Evolutionary conservation across 1,140 invertebrate species (phyloP).

Genomic region (Pogonomyrmex barbatus): DNA sequence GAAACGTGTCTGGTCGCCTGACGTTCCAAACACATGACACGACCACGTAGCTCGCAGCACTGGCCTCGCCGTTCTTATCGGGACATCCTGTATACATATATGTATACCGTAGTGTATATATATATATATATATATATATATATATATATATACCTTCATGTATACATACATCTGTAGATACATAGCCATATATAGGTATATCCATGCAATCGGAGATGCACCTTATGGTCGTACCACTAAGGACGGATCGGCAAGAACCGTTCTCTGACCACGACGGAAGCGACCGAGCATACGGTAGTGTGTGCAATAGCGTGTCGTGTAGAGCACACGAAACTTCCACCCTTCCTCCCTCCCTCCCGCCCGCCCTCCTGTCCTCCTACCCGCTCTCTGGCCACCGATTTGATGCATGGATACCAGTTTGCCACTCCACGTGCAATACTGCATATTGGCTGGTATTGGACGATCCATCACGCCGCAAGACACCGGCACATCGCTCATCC

Average conservation of each 20-base stretch:
- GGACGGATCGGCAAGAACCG: slow-evolving; percentile 58
- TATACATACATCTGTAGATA: background rate
- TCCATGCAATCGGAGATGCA: slow-evolving; percentile 49
- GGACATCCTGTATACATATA: background rate
- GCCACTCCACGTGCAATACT: slow-evolving; percentile 79
- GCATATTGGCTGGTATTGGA: slow-evolving; percentile 83
- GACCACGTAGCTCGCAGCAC: slow-evolving; percentile 47
- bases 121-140: background rate
- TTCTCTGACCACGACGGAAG: slow-evolving; percentile 60
- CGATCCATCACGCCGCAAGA: slow-evolving; percentile 82
- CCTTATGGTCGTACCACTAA: slow-evolving; percentile 54
- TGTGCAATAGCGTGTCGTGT: slow-evolving; percentile 38
- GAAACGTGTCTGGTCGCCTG: slow-evolving; percentile 60
- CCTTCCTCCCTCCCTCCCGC: background rate
- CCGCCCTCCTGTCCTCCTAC: no score
- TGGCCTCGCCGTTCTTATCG: slow-evolving; percentile 39
- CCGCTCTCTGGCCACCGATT: slow-evolving; percentile 65
- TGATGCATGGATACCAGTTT: slow-evolving; percentile 82
- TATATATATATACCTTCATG: background rate
- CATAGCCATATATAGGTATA: slow-evolving; percentile 22
- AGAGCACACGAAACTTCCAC: slow-evolving; percentile 48
- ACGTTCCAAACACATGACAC: slow-evolving; percentile 59
- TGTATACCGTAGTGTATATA: background rate
- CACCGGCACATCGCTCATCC: slow-evolving; percentile 82
- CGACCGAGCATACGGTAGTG: slow-evolving; percentile 29